Evolutionary conservation across 2,888 invertebrate genomes (phyloP).

Genomic region (Zele albiditarsus): DNA sequence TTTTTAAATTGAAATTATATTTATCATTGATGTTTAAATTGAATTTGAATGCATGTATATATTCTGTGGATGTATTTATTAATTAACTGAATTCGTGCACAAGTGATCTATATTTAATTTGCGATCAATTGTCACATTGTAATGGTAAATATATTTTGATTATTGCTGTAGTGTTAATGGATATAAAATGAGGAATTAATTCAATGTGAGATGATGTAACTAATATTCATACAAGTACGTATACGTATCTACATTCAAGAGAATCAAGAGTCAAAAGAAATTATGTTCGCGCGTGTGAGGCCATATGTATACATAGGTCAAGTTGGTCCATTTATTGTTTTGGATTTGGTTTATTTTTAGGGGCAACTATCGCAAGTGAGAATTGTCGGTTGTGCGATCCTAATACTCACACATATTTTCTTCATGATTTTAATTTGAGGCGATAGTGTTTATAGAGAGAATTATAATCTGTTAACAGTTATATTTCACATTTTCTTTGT

Average conservation of each 20-base stretch:
- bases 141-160: not conserved
- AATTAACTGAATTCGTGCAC: not conserved
- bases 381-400: not conserved
- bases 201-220: not conserved
- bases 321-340: slow-evolving; percentile 11
- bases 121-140: not conserved
- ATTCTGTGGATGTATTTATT: not conserved
- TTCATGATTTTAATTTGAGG: not conserved
- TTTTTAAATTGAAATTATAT: not conserved
- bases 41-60: not conserved
- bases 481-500: not conserved
- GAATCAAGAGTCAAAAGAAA: not conserved
- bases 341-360: slow-evolving; percentile 11
- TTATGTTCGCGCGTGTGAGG: not conserved
- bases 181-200: not conserved
- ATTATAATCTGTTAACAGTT: not conserved
- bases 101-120: not conserved
- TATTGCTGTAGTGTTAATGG: not conserved
- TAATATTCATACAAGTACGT: not conserved
- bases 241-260: not conserved
- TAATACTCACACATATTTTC: not conserved
- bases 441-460: not conserved
- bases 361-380: not conserved
- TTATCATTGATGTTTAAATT: not conserved
- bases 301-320: not conserved